Evolutionary conservation across 2,888 invertebrate genomes (phyloP).

Genomic region (Epiblema foenella): DNA sequence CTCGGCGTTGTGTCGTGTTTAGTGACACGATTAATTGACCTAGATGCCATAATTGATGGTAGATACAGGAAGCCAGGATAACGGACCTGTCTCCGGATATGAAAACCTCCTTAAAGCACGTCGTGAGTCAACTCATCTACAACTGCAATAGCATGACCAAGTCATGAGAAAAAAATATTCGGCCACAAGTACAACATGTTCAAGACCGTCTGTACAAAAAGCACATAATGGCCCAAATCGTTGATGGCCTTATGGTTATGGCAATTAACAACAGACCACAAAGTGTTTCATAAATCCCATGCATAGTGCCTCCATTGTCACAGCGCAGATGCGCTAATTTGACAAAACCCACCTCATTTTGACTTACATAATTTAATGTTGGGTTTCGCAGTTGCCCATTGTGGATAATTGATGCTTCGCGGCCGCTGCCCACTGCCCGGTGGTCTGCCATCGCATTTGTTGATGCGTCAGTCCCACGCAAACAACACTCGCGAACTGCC

Average conservation of each 20-base stretch:
- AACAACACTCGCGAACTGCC: conserved; percentile 65
- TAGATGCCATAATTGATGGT: conserved; percentile 29
- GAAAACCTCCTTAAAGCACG: conserved; percentile 12
- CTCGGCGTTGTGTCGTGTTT: not conserved
- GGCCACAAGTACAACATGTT: conserved; percentile 20
- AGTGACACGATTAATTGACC: conserved; percentile 31
- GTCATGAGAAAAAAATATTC: not conserved
- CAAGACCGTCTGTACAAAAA: conserved; percentile 20
- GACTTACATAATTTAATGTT: conserved; percentile 63
- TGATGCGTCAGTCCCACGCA: conserved; percentile 73
- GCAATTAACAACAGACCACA: conserved; percentile 35
- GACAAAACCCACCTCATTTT: conserved; percentile 41
- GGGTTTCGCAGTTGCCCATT: conserved; percentile 63
- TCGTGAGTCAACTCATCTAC: not conserved
- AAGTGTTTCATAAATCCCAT: conserved; percentile 37
- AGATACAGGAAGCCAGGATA: conserved; percentile 36
- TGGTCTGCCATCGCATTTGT: conserved; percentile 61
- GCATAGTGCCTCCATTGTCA: conserved; percentile 38
- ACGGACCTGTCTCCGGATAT: conserved; percentile 38
- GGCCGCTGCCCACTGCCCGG: conserved; percentile 52
- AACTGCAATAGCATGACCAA: not conserved
- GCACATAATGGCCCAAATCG: conserved; percentile 13
- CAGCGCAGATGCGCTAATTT: conserved; percentile 42
- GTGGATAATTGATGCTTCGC: conserved; percentile 70
- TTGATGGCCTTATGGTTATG: conserved; percentile 15